A percentile compares a stretch with the other conserved stretches of the same genome.
Conservation (phyloP, 2,113 vertebrate genomes). For the Burhinus bistriatus region DNA sequence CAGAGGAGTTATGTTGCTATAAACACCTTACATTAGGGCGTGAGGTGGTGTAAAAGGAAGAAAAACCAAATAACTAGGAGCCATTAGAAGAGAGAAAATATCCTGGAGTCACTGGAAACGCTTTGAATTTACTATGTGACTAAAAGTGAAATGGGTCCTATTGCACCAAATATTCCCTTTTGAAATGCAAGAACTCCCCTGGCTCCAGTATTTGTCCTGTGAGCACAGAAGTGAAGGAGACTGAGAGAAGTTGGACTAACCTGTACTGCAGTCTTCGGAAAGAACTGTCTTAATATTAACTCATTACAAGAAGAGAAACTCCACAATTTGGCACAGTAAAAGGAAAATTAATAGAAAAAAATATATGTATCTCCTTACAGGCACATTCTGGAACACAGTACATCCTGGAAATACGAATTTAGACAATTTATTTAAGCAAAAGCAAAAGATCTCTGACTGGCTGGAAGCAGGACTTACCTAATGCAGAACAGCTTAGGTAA, state of each 20-base stretch:
- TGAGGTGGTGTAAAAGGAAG: background rate
- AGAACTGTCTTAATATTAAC: slow-evolving; percentile 18
- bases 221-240: background rate
- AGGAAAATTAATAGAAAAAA: slow-evolving; percentile 9
- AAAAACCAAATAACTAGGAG: background rate
- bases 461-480: background rate
- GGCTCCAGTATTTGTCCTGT: background rate
- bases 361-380: background rate
- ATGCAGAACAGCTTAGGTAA: background rate
- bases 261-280: background rate
- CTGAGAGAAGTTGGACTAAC: background rate
- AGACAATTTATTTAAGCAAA: slow-evolving; percentile 23
- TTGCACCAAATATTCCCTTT: background rate
- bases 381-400: background rate
- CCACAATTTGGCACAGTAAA: background rate
- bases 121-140: background rate
- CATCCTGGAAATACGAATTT: slow-evolving; percentile 42
- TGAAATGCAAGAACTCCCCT: background rate
- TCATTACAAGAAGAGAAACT: background rate
- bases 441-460: background rate
- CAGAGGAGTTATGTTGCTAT: background rate
- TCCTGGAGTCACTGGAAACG: background rate
- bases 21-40: background rate
- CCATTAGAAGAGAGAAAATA: background rate
- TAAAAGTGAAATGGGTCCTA: background rate